Evolutionary conservation across 2,797 vertebrate species (phyloP), one percentile per base, ranked within the genome.

Genomic region (Adrianichthys oophorus): DNA sequence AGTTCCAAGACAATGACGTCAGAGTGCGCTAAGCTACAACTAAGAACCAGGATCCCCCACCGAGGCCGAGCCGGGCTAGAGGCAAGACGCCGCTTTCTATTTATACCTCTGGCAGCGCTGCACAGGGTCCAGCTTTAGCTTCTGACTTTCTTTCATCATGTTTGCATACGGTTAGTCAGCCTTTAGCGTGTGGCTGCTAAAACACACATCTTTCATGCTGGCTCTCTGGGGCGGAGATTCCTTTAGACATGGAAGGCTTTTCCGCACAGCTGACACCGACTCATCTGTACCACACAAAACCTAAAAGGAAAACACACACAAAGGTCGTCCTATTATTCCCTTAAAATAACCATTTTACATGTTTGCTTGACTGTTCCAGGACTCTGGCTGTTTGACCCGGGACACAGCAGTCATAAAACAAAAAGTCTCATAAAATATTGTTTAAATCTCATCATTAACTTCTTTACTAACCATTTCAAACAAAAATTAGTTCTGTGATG

Each of bases 51-150:
- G 73, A 85, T 84, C 72, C 79, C 76, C 83, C 46, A 56, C 71
- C 85, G 69, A 85, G 71, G 77, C 83, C 70, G n/a, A 52, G n/a
- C 26, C 73, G 69, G 79, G 79, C 84, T 21, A 41, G 67, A 72
- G 79, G 75, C 81, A 86, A 78, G 86, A 74, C 64, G 56, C 77
- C 74, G 66, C n/a, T 62, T 32, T 70, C 82, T 91, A 88, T 87
- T 90, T 86, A 85, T 90, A 88, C 56, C 46, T 42, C 45, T 18
- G 62, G 68, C 61, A 74, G 77, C 71, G 72, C 82, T 73, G 63
- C 62, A 47, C 62, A 53, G 64, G 65, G 72, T 58, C 68, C 65
- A 65, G 68, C 76, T 79, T 73, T 70, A 79, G 79, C 78, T 65
- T 69, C 10, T 10, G 53, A 62, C 65, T 66, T 29, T 12, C 79